Evolutionary conservation across 2,888 invertebrate species (phyloP).

Genomic region (Geophilus truncorum): DNA sequence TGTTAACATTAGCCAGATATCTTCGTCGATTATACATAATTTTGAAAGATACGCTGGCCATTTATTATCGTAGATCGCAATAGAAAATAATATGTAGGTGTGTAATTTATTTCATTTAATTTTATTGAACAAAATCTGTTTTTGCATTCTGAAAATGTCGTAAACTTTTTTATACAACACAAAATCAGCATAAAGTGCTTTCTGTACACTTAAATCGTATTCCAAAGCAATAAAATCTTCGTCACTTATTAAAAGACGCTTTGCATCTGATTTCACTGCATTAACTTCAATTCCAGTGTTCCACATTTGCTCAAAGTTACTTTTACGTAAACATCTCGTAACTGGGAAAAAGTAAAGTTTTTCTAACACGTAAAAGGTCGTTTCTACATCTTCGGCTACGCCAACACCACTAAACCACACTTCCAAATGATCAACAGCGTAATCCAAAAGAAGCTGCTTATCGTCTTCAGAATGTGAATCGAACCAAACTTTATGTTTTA

Average conservation of each 20-base stretch:
- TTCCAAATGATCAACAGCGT: slow-evolving; percentile 1
- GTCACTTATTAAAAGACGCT: no score
- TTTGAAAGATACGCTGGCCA: no score
- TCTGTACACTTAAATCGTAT: slow-evolving; percentile 26
- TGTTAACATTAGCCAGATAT: no score
- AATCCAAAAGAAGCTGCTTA: background rate
- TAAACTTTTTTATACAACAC: background rate
- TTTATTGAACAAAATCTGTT: slow-evolving; percentile 28
- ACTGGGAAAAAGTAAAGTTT: background rate
- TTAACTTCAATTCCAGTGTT: background rate
- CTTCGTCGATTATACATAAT: no score
- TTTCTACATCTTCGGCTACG: background rate
- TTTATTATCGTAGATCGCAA: no score
- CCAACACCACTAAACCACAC: slow-evolving; percentile 19
- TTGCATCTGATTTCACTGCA: background rate
- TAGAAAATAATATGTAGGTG: no score
- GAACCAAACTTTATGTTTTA: slow-evolving; percentile 29
- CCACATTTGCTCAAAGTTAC: background rate
- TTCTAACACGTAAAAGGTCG: background rate
- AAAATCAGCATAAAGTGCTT: slow-evolving; percentile 13
- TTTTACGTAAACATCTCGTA: background rate
- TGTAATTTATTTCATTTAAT: background rate
- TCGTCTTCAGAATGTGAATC: background rate
- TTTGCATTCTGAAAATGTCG: slow-evolving; percentile 1
- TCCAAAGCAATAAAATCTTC: background rate